A percentile compares a stretch with the other conserved stretches of the same genome.
Conservation (phyloP, 2,797 vertebrate species). For the Tauraco hartlaubi region DNA sequence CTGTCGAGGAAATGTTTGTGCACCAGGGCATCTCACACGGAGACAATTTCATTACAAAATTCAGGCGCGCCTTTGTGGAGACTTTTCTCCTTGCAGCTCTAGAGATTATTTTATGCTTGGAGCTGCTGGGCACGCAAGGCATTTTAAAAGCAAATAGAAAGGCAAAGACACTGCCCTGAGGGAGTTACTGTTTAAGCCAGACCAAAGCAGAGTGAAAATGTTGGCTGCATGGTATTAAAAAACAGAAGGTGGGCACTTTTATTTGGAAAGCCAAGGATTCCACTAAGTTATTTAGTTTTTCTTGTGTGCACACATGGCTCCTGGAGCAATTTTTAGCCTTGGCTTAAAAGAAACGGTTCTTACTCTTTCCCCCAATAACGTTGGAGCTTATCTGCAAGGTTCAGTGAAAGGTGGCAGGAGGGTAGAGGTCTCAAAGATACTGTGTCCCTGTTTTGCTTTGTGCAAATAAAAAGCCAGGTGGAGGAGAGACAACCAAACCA, state of each 20-base stretch:
- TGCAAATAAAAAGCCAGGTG: neutral
- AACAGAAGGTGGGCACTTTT: constrained; percentile 20
- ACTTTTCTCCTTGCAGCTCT: neutral
- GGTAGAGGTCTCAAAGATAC: neutral
- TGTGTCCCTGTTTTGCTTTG: neutral
- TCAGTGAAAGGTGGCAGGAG: neutral
- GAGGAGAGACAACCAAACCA: neutral
- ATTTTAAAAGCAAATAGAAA: constrained; percentile 47
- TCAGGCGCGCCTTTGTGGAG: neutral
- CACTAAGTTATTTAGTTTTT: neutral
- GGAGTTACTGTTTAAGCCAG: constrained; percentile 28
- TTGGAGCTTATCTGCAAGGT: neutral
- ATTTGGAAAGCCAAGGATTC: neutral
- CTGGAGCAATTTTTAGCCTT: neutral
- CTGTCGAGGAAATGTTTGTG: neutral
- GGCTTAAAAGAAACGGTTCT: neutral
- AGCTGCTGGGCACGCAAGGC: neutral
- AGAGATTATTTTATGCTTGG: constrained; percentile 30
- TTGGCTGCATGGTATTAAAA: neutral
- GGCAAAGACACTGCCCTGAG: neutral
- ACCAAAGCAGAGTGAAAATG: constrained; percentile 19
- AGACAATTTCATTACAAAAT: constrained; percentile 30
- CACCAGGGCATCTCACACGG: neutral
- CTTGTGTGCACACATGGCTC: neutral
- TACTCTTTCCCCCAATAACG: neutral